Conservation (phyloP, 2,113 vertebrate genomes). For the Melanostigma gelatinosum region DNA sequence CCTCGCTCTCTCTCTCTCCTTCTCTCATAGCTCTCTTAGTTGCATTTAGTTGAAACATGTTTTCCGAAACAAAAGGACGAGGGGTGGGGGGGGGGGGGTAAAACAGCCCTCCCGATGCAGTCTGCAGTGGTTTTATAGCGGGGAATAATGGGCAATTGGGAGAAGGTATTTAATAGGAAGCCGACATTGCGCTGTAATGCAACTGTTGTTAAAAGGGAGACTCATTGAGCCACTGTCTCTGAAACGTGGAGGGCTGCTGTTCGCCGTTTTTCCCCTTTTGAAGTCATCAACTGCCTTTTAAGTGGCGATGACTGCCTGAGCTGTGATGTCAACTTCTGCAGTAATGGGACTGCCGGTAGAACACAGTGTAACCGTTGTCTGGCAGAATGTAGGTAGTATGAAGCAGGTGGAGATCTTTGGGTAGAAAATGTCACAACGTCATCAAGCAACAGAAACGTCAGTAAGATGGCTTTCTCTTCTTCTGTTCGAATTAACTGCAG, state of each 20-base stretch:
- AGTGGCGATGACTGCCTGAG: constrained; percentile 60
- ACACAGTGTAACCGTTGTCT: constrained; percentile 6
- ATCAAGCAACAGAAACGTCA: neutral
- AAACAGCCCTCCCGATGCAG: constrained; percentile 79
- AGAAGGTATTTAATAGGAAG: constrained; percentile 87
- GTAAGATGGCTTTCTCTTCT: neutral
- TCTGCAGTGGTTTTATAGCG: constrained; percentile 84
- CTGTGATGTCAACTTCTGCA: constrained; percentile 35
- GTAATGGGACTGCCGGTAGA: neutral
- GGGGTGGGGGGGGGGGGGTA: constrained; percentile 60
- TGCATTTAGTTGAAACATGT: constrained; percentile 83
- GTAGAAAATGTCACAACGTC: neutral
- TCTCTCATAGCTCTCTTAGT: constrained; percentile 57
- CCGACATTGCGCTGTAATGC: constrained; percentile 74
- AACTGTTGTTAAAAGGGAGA: constrained; percentile 75
- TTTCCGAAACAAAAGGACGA: constrained; percentile 83
- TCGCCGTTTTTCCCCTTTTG: constrained; percentile 58
- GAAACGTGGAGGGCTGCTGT: constrained; percentile 61
- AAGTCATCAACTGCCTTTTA: constrained; percentile 60
- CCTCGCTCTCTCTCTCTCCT: constrained; percentile 41
- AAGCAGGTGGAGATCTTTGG: neutral
- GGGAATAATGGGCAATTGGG: constrained; percentile 86
- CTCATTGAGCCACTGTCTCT: constrained; percentile 65
- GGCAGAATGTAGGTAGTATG: neutral
- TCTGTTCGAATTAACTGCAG: neutral